Conservation (phyloP, 2,888 invertebrate species). For the Drosophila borborema region DNA sequence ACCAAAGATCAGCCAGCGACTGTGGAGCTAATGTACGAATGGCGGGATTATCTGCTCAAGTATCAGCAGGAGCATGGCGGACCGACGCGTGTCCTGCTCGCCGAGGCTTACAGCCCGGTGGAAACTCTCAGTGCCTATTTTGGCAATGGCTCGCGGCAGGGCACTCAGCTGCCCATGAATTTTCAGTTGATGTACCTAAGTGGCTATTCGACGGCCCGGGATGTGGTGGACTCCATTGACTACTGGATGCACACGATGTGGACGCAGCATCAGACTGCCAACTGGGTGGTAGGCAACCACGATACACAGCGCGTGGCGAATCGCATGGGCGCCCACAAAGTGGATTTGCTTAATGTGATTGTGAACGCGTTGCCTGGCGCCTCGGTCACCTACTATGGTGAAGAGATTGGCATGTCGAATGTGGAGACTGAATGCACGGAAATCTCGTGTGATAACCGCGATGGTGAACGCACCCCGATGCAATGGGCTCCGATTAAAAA, state of each 20-base stretch:
- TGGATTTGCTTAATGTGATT: conserved; percentile 89
- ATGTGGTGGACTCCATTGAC: conserved; percentile 86
- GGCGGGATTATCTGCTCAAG: conserved; percentile 86
- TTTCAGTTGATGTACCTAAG: conserved; percentile 87
- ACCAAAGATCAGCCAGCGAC: conserved; percentile 88
- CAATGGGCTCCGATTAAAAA: conserved; percentile 86
- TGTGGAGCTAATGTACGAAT: conserved; percentile 87
- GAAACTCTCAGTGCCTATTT: conserved; percentile 87
- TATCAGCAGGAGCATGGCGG: conserved; percentile 82
- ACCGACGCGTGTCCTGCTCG: conserved; percentile 86
- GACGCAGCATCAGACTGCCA: conserved; percentile 85
- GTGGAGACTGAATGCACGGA: conserved; percentile 84
- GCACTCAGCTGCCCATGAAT: conserved; percentile 89
- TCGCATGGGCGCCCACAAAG: conserved; percentile 88
- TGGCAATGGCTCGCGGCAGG: conserved; percentile 85
- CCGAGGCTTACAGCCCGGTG: conserved; percentile 87
- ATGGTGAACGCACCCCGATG: conserved; percentile 87
- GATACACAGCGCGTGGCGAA: conserved; percentile 88
- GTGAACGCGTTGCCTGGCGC: conserved; percentile 91
- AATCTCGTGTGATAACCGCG: conserved; percentile 84
- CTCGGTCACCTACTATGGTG: conserved; percentile 92
- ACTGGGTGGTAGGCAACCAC: conserved; percentile 91
- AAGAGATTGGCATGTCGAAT: conserved; percentile 89
- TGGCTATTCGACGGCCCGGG: conserved; percentile 86
- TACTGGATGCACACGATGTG: conserved; percentile 88